Base-by-base conservation (phyloP, 2,113 vertebrate species). In the Anarhynchus alexandrinus region DNA sequence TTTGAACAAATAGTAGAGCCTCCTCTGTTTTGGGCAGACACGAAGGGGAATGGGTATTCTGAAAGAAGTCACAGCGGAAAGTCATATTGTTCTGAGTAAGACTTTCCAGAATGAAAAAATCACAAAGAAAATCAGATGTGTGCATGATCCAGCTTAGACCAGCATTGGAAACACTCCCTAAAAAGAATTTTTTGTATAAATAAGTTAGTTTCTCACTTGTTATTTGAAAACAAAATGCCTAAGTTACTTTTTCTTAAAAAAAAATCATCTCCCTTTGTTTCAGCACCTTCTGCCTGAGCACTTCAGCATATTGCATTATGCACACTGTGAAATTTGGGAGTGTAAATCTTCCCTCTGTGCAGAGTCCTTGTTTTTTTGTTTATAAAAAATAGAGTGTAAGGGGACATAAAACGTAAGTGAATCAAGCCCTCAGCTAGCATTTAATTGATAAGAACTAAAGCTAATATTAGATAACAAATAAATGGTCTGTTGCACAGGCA, bases 391-490 rank as follows among this genome's bases (percentile, higher is more conserved):
- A 95, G 85, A 96, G 93, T 97, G 96, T 97, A 98, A 97, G 87
- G 93, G 97, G 90, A 97, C 98, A 98, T 98, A 98, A 98, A 98
- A 96, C 32, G 88, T 98, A 98, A 98, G 97, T 98, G 98, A 98
- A 98, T 98, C 97, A 98, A 98, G 98, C 98, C 98, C 96, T 98
- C 98, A 98, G 98, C 97, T 98, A 98, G 98, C 97, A 98, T 98
- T 98, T 98, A 98, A 98, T 98, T 98, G 98, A 98, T 98, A 98
- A 98, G 98, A 98, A 98, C 98, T 98, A 98, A 98, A 98, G 98
- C 98, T 98, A 98, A 98, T 98, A 98, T 98, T 98, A 98, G 98
- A 98, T 98, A 98, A 98, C 98, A 98, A 98, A 98, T 98, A 98
- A 98, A 98, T 98, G 98, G 98, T 98, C 98, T 98, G 98, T 98